A percentile compares a stretch with the other conserved stretches of the same genome.
These are phyloP conservation scores for Carduelis carduelis DNA, from an alignment of 2,797 vertebrate genomes.

Conservation along the genomic window DNA sequence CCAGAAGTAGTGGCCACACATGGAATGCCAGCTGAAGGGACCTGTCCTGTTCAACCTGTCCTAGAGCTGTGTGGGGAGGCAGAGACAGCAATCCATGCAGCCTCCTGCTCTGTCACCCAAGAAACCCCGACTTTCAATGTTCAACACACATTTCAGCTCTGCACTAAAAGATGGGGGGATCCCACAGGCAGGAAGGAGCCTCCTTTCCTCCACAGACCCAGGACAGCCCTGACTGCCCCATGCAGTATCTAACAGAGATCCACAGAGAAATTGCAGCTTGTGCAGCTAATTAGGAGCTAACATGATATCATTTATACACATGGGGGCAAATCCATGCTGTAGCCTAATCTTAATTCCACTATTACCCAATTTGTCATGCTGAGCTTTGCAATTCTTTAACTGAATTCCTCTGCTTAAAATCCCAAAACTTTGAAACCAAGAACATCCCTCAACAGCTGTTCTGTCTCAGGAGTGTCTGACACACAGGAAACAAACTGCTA, in stretches of 20 bases:
- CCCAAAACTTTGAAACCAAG: neutral
- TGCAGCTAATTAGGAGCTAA: neutral
- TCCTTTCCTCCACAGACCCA: neutral
- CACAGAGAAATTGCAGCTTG: neutral
- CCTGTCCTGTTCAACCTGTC: accelerated
- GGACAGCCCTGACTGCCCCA: neutral
- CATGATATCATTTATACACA: neutral
- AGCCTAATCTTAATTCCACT: neutral
- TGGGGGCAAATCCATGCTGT: neutral
- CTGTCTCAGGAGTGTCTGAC: accelerated
- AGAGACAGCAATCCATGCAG: neutral
- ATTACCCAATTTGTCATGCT: neutral
- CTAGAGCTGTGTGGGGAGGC: neutral
- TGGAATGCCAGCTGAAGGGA: neutral
- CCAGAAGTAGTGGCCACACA: accelerated
- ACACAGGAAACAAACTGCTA: neutral
- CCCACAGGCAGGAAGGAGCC: neutral
- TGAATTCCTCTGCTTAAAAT: neutral
- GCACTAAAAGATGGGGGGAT: accelerated
- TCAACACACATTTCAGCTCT: accelerated
- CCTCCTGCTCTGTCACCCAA: neutral
- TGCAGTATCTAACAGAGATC: neutral
- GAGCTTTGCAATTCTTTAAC: neutral
- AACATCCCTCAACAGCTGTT: accelerated
- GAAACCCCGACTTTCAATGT: neutral